Evolutionary conservation across 2,113 vertebrate genomes (phyloP), one percentile per base, ranked within the genome.

Genomic region (Acanthochromis polyacanthus): DNA sequence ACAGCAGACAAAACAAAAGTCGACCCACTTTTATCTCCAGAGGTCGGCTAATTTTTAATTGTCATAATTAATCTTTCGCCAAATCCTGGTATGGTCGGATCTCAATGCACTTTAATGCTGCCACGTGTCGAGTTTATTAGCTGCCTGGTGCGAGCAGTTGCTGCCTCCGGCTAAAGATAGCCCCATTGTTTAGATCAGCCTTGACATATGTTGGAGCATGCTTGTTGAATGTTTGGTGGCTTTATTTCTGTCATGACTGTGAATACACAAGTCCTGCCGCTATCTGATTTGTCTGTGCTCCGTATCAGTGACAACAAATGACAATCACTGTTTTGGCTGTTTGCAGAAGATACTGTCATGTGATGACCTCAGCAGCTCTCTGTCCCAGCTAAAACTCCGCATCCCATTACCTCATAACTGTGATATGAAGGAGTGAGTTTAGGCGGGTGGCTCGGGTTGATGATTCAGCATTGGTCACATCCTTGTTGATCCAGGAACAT

Each of bases 381-480:
- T 12, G 45, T 16, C 20, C 61, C 56, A 73, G 57, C 78, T 81
- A 59, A 62, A 81, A 51, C 69, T 30, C 70, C 4, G 66, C 51
- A 8, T 59, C 43, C 78, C 48, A 45, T 92, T 74, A 88, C 71
- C 87, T 92, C 88, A 91, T 74, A 20, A 71, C 67, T 62, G 46
- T 56, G 81, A 87, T 52, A 73, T 45, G 82, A 67, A 86, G 78
- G 76, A 84, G 84, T 69, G 86, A 61, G 68, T 85, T 82, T 72
- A 86, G 81, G 20, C 62, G 48, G 14, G 58, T 66, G 46, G 59
- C n/a, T 4, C 17, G 32, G 68, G 82, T 78, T 86, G 91, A 89
- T 91, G 91, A 93, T 57, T 90, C 90, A 88, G 91, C 82, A 0
- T 2, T 19, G 57, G 63, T 75, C 71, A 65, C 90, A 88, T 91